These are phyloP conservation scores for Lordiphosa mommai DNA, from an alignment of 1,140 invertebrate species.

Conservation along the genomic window DNA sequence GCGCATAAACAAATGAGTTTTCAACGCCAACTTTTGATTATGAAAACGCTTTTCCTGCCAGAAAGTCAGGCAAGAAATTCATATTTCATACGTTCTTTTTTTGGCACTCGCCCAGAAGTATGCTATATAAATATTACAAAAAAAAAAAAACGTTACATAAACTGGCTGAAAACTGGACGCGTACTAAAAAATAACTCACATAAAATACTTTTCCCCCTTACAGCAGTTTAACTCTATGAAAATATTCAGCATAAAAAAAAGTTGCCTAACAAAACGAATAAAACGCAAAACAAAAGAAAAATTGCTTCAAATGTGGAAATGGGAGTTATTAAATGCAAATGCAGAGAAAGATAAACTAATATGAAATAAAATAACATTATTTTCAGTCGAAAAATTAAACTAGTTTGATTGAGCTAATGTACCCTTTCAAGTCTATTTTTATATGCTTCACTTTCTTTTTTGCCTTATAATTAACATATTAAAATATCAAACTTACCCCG, in stretches of 20 bases:
- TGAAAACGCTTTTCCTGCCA: slow-evolving; percentile 27
- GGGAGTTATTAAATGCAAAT: too few species aligned
- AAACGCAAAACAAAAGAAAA: too few species aligned
- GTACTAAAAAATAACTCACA: slow-evolving; percentile 8
- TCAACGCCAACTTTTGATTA: slow-evolving; percentile 63
- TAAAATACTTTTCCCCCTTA: slow-evolving; percentile 9
- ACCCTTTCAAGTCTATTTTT: slow-evolving; percentile 10
- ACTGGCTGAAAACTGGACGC: slow-evolving; percentile 1
- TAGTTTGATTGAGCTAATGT: slow-evolving; percentile 9
- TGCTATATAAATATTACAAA: slow-evolving; percentile 22
- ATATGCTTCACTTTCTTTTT: slow-evolving; percentile 21
- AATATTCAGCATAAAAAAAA: slow-evolving; percentile 13
- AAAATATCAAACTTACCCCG: slow-evolving; percentile 79
- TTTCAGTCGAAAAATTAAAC: too few species aligned
- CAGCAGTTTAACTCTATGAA: slow-evolving; percentile 15
- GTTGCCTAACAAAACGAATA: background rate
- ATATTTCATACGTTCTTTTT: slow-evolving; percentile 13
- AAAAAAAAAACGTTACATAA: slow-evolving; percentile 5
- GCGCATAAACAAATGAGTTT: slow-evolving; percentile 72
- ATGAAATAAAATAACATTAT: too few species aligned
- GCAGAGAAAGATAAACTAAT: too few species aligned
- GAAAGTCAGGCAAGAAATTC: slow-evolving; percentile 25
- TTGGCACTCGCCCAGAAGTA: slow-evolving; percentile 7
- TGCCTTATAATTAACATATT: slow-evolving; percentile 21
- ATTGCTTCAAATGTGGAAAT: too few species aligned